These are phyloP conservation scores for Ectemnius continuus DNA, from an alignment of 2,888 invertebrate genomes.

Conservation along the genomic window DNA sequence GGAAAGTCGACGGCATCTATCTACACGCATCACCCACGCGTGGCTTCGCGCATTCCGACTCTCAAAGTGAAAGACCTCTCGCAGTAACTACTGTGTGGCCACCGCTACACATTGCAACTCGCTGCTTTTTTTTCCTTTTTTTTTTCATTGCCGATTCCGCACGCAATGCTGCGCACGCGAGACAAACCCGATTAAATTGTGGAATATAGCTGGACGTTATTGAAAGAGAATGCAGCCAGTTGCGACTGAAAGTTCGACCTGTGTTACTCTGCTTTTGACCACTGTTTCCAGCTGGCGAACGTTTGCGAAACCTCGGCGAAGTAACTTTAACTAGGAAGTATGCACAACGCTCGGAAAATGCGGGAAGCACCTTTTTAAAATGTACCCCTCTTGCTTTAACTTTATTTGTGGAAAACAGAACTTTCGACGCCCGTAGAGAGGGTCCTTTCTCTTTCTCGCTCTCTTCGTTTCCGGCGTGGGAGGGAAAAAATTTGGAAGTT, in stretches of 20 bases:
- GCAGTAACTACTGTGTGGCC: slow-evolving; percentile 30
- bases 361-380: not conserved
- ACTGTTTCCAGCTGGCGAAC: too few relatives aligned
- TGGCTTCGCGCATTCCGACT: slow-evolving; percentile 72
- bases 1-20: slow-evolving; percentile 63
- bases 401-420: slow-evolving; percentile 6
- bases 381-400: not conserved
- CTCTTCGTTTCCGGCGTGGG: not conserved
- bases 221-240: too few relatives aligned
- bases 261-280: too few relatives aligned
- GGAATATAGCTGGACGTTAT: too few relatives aligned
- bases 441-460: too few relatives aligned
- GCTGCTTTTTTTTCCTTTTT: not conserved
- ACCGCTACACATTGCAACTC: not conserved
- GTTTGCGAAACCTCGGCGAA: too few relatives aligned
- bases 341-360: too few relatives aligned
- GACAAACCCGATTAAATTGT: too few relatives aligned
- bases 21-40: slow-evolving; percentile 68
- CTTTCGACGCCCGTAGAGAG: not conserved
- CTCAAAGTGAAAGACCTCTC: slow-evolving; percentile 71
- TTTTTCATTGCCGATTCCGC: not conserved
- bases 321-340: too few relatives aligned
- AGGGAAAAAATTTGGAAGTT: not conserved
- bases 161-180: too few relatives aligned
- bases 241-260: too few relatives aligned